Conservation (phyloP, 2,797 vertebrate species). For the Gallinago nigripennis region DNA sequence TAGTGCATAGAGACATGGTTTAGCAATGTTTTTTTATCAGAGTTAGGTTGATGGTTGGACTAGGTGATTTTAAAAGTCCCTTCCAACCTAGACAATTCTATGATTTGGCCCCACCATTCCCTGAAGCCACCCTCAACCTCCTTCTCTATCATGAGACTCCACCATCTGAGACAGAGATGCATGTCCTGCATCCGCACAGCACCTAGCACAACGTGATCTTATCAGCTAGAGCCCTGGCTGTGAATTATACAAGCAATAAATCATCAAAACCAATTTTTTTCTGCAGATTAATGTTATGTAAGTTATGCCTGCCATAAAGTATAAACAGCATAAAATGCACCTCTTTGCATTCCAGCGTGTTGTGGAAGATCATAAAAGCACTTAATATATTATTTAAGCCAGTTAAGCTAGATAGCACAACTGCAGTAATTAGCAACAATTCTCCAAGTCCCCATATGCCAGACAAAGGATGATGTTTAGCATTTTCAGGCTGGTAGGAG, state of each 20-base stretch:
- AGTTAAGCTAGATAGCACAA: constrained; percentile 43
- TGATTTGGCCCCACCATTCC: not conserved
- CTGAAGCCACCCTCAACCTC: not conserved
- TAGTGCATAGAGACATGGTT: too few relatives aligned
- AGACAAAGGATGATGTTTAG: constrained; percentile 55
- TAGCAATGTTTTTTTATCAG: too few relatives aligned
- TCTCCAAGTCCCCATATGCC: constrained; percentile 57
- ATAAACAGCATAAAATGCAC: constrained; percentile 15
- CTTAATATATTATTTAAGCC: constrained; percentile 64
- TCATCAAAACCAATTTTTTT: not conserved
- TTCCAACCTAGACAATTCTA: too few relatives aligned
- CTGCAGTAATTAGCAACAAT: constrained; percentile 57
- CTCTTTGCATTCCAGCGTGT: not conserved
- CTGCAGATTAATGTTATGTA: not conserved
- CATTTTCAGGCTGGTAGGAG: constrained; percentile 54
- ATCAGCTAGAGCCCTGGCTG: not conserved
- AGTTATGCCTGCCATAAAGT: not conserved
- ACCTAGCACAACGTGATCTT: not conserved
- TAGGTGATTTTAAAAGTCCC: too few relatives aligned
- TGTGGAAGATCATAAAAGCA: constrained; percentile 48
- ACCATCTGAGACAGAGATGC: not conserved
- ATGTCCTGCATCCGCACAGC: not conserved
- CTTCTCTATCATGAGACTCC: not conserved
- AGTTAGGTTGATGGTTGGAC: too few relatives aligned
- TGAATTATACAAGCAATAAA: not conserved